Percentiles rank a stretch among this genome's conserved stretches.
These are phyloP conservation scores for Smittia aterrima DNA, from an alignment of 2,888 invertebrate species.

Conservation along the genomic window DNA sequence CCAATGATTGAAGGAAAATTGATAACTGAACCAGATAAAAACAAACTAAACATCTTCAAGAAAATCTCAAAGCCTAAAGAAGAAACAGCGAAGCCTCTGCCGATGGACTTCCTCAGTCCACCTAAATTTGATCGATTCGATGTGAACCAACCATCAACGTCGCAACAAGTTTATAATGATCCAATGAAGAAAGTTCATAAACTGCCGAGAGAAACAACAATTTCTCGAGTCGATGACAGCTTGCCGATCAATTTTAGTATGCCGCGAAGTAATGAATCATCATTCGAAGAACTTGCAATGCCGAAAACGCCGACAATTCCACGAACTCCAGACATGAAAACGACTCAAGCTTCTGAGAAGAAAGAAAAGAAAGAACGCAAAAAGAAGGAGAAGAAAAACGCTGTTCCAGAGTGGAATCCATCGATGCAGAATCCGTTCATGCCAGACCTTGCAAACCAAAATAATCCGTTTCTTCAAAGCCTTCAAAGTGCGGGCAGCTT, in stretches of 20 bases:
- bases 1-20: slow-evolving; percentile 56
- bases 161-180: slow-evolving; percentile 14
- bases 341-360: slow-evolving; percentile 57
- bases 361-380: slow-evolving; percentile 62
- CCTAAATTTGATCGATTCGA: slow-evolving; percentile 32
- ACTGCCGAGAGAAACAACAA: slow-evolving; percentile 48
- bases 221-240: slow-evolving; percentile 48
- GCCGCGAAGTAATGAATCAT: slow-evolving; percentile 13
- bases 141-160: not conserved
- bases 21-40: slow-evolving; percentile 76
- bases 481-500: not conserved
- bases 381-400: slow-evolving; percentile 58
- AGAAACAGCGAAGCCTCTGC: not conserved
- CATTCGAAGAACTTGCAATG: slow-evolving; percentile 48
- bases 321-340: slow-evolving; percentile 59
- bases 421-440: slow-evolving; percentile 47
- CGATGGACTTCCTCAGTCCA: slow-evolving; percentile 26
- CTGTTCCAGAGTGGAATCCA: slow-evolving; percentile 53
- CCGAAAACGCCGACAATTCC: slow-evolving; percentile 59
- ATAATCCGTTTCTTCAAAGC: slow-evolving; percentile 41
- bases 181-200: slow-evolving; percentile 30
- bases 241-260: slow-evolving; percentile 44
- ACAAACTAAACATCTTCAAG: slow-evolving; percentile 83
- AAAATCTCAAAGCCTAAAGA: slow-evolving; percentile 68
- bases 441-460: slow-evolving; percentile 56